These are phyloP conservation scores for Rousettus madagascariensis DNA, from an alignment of 2,797 vertebrate genomes.

Conservation along the genomic window DNA sequence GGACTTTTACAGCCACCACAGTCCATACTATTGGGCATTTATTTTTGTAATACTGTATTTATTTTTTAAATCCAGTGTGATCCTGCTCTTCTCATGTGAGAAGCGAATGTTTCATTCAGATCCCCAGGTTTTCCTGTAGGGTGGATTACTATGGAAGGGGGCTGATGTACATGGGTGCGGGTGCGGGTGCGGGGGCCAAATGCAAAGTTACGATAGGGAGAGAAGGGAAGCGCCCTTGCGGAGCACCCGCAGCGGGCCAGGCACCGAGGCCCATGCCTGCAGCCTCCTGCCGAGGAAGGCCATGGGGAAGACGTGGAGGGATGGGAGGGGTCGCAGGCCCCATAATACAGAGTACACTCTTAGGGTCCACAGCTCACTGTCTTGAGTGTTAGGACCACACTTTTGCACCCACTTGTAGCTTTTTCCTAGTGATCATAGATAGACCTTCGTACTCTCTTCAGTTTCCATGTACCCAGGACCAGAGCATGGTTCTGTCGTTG, in stretches of 20 bases:
- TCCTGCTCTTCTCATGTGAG: background rate
- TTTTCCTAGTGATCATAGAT: background rate
- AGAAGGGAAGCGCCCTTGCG: background rate
- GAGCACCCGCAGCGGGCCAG: background rate
- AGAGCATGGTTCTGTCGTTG: constrained; percentile 8
- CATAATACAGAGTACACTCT: background rate
- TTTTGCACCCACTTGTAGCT: background rate
- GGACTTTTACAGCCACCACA: constrained; percentile 1
- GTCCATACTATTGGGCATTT: background rate
- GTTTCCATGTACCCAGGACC: background rate
- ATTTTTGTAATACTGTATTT: constrained; percentile 12
- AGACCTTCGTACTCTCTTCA: constrained; percentile 24
- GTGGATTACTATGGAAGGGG: background rate
- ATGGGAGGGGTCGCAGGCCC: background rate
- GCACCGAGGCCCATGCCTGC: background rate
- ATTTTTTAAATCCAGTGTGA: background rate
- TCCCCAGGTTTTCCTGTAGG: constrained; percentile 26
- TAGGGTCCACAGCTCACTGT: background rate
- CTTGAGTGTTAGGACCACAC: background rate
- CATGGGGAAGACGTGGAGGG: background rate
- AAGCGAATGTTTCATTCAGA: constrained; percentile 33
- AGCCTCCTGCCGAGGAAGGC: background rate
- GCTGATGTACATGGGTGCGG: background rate
- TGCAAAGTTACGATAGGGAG: background rate
- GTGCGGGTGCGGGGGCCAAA: background rate